These are phyloP conservation scores for Imbricaverruca yamaguchii DNA, from an alignment of 2,888 invertebrate genomes.

Conservation along the genomic window DNA sequence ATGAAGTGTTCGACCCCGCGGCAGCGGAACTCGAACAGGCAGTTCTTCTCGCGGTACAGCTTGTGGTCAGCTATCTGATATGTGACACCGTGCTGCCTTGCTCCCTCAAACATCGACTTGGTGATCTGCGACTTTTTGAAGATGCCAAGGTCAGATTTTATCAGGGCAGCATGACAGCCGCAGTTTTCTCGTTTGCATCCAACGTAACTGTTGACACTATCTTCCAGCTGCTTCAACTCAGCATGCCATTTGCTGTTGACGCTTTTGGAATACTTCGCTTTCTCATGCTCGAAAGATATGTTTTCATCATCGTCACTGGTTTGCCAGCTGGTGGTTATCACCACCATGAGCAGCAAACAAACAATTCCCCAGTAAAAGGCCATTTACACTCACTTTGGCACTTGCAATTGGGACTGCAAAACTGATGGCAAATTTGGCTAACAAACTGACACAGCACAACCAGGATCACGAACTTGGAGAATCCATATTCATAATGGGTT, in stretches of 20 bases:
- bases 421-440: too few species aligned
- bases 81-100: conserved; percentile 34
- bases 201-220: not conserved
- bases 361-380: not conserved
- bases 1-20: conserved; percentile 33
- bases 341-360: not conserved
- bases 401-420: too few species aligned
- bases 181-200: not conserved
- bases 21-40: conserved; percentile 84
- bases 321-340: not conserved
- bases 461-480: too few species aligned
- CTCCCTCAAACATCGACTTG: not conserved
- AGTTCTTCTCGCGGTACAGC: conserved; percentile 71
- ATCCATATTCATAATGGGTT: too few species aligned
- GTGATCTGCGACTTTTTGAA: not conserved
- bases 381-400: too few species aligned
- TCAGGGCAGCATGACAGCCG: not conserved
- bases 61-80: conserved; percentile 76
- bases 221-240: not conserved
- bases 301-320: not conserved
- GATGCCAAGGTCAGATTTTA: not conserved
- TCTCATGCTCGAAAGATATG: not conserved
- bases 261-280: not conserved
- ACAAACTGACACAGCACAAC: too few species aligned
- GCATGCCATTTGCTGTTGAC: not conserved